Conservation (phyloP, 1,140 invertebrate genomes). For the Globodera rostochiensis region DNA sequence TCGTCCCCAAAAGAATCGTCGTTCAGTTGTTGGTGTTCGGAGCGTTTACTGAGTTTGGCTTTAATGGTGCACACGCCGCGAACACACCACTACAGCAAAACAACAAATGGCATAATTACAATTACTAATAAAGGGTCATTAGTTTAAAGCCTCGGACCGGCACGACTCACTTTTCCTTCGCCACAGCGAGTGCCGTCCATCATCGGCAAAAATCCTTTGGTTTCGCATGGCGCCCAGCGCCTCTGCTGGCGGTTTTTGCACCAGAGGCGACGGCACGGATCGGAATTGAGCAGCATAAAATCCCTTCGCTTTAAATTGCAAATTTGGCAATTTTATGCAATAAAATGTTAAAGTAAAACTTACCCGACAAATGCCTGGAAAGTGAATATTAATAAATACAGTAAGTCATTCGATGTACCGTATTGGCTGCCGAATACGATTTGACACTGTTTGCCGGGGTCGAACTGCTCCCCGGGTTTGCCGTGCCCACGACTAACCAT, state of each 20-base stretch:
- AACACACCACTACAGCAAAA: conserved; percentile 24
- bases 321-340: conserved; percentile 33
- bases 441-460: conserved; percentile 50
- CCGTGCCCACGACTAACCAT: conserved; percentile 21
- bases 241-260: conserved; percentile 52
- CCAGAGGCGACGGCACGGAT: conserved; percentile 57
- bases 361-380: conserved; percentile 23
- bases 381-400: conserved; percentile 2
- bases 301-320: conserved; percentile 17
- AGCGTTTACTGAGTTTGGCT: background rate
- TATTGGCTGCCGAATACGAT: conserved; percentile 57
- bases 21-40: background rate
- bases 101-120: background rate
- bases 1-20: background rate
- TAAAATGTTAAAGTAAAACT: conserved; percentile 7
- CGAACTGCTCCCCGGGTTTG: conserved; percentile 37
- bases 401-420: conserved; percentile 29
- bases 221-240: conserved; percentile 52
- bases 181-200: conserved; percentile 58
- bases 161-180: conserved; percentile 39
- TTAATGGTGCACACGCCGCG: conserved; percentile 3
- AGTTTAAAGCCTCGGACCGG: background rate
- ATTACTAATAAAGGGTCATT: background rate
- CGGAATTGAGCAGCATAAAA: conserved; percentile 29
- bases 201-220: conserved; percentile 54